phyloP scores from a whole-genome alignment of 2,888 invertebrate genomes.

The Mythimna impura region DNA sequence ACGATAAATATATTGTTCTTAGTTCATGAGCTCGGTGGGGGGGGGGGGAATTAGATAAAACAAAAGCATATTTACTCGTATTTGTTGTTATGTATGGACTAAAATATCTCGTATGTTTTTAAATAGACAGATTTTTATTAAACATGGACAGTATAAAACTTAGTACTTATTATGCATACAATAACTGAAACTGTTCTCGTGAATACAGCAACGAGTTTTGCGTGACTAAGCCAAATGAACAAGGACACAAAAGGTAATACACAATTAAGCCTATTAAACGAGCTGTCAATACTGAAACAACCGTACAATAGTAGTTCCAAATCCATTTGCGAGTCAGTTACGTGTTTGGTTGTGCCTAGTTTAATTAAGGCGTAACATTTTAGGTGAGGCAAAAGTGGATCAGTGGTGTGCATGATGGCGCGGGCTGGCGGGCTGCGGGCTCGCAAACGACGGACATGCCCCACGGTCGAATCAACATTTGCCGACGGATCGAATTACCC shows the following conservation, averaged over 20 bases:
- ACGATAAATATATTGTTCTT: background rate
- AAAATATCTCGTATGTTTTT: background rate
- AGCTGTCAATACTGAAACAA: slow-evolving; percentile 28
- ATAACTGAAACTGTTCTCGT: background rate
- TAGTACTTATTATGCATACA: background rate
- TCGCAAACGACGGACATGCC: slow-evolving; percentile 71
- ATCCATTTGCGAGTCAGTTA: slow-evolving; percentile 45
- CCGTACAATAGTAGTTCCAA: slow-evolving; percentile 24
- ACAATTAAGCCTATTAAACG: slow-evolving; percentile 51
- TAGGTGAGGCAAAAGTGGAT: slow-evolving; percentile 73
- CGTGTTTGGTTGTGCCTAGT: slow-evolving; percentile 33
- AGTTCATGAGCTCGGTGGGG: background rate
- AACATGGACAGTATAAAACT: background rate
- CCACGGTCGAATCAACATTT: slow-evolving; percentile 89
- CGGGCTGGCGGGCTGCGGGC: slow-evolving; percentile 34
- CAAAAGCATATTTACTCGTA: background rate
- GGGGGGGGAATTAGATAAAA: background rate
- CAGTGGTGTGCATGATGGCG: slow-evolving; percentile 68
- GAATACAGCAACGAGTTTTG: slow-evolving; percentile 17
- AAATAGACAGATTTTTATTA: no score
- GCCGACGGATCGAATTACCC: slow-evolving; percentile 88
- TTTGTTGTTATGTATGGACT: no score
- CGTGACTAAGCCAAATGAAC: slow-evolving; percentile 7
- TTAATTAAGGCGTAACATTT: slow-evolving; percentile 59
- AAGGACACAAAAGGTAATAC: slow-evolving; percentile 29